phyloP scores from a whole-genome alignment of 2,888 invertebrate species.

The Athalia circularis region DNA sequence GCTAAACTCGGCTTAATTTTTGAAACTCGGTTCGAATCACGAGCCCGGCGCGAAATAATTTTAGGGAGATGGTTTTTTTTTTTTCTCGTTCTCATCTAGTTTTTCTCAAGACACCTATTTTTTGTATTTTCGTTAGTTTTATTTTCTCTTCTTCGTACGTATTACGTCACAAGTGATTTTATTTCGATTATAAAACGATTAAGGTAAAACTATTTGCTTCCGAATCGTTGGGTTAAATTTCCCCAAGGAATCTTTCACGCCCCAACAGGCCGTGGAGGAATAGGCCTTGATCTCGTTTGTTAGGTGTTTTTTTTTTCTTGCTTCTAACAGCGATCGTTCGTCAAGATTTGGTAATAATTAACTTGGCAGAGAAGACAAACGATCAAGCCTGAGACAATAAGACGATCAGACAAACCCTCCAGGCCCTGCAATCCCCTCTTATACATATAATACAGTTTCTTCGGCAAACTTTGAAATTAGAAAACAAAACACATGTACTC shows the following conservation, averaged over 20 bases:
- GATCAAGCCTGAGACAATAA: not conserved
- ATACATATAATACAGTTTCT: not conserved
- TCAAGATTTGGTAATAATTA: slow-evolving; percentile 25
- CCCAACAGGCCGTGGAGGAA: not conserved
- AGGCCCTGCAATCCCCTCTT: not conserved
- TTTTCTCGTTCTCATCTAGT: not conserved
- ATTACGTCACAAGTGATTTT: not conserved
- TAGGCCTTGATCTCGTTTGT: not conserved
- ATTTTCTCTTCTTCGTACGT: too few relatives aligned
- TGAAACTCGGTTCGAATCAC: too few relatives aligned
- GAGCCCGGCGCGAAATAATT: too few relatives aligned
- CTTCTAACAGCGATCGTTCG: not conserved
- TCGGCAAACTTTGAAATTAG: not conserved
- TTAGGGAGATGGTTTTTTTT: too few relatives aligned
- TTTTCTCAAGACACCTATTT: not conserved
- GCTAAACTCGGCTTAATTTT: too few relatives aligned
- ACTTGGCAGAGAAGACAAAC: slow-evolving; percentile 25
- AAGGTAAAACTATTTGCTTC: not conserved
- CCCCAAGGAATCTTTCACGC: not conserved
- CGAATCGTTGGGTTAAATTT: not conserved
- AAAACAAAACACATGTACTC: not conserved
- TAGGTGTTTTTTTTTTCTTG: not conserved
- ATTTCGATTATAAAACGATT: not conserved
- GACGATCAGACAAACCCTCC: slow-evolving; percentile 12
- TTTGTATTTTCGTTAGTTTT: not conserved